These are phyloP conservation scores for Pollenia griseotomentosa DNA, from an alignment of 2,888 invertebrate species.

Conservation along the genomic window DNA sequence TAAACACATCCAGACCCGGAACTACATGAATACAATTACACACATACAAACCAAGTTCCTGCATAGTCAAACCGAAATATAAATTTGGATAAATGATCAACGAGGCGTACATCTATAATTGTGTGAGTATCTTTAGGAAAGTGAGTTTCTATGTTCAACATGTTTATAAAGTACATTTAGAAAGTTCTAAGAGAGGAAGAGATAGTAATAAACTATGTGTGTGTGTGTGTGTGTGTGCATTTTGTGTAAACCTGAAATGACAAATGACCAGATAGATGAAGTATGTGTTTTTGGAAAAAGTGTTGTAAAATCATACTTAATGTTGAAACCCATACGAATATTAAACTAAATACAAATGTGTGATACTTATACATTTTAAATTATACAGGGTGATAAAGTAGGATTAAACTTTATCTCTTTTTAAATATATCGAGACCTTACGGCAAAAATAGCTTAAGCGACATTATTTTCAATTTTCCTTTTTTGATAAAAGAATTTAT, in stretches of 20 bases:
- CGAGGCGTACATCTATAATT: constrained; percentile 44
- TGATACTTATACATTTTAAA: constrained; percentile 22
- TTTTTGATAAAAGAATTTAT: too few species aligned
- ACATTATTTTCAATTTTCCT: too few species aligned
- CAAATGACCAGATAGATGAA: constrained; percentile 34
- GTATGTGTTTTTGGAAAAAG: constrained; percentile 2
- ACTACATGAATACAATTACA: not conserved
- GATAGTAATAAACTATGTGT: too few species aligned
- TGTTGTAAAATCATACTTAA: not conserved
- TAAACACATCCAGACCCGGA: constrained; percentile 12
- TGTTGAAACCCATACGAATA: not conserved
- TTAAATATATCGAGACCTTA: too few species aligned
- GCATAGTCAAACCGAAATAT: constrained; percentile 25
- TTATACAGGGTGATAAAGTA: constrained; percentile 3
- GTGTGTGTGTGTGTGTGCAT: not conserved
- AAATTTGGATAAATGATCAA: constrained; percentile 60
- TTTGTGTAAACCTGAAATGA: constrained; percentile 48
- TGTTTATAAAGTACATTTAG: not conserved
- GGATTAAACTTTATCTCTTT: too few species aligned
- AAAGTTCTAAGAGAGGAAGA: not conserved
- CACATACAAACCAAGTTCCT: constrained; percentile 16
- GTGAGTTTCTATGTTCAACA: constrained; percentile 2
- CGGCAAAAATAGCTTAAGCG: too few species aligned
- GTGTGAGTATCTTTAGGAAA: constrained; percentile 1
- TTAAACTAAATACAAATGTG: not conserved